Evolutionary conservation across 2,888 invertebrate genomes (phyloP).

Genomic region (Yponomeuta sedellus): DNA sequence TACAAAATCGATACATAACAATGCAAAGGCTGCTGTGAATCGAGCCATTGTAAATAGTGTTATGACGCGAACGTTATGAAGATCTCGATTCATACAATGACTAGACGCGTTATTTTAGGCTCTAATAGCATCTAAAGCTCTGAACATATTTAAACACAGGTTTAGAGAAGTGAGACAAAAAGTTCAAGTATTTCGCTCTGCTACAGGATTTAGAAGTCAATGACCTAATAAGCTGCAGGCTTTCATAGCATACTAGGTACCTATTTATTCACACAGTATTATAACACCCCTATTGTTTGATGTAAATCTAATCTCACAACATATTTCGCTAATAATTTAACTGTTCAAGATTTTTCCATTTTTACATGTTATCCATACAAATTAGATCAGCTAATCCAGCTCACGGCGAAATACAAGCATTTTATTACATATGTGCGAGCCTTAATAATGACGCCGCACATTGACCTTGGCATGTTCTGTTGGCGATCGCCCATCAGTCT

Average conservation of each 20-base stretch:
- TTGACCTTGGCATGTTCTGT: constrained; percentile 7
- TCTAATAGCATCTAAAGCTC: neutral
- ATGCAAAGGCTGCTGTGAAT: constrained; percentile 5
- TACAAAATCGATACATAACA: neutral
- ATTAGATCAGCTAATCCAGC: neutral
- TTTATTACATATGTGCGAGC: neutral
- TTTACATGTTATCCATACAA: neutral
- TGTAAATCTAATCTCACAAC: neutral
- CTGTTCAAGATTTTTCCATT: neutral
- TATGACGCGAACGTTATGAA: neutral
- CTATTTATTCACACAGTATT: neutral
- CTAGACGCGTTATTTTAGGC: neutral
- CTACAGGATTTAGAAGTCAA: no score
- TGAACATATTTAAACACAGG: neutral
- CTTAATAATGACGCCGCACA: neutral
- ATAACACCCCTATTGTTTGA: neutral
- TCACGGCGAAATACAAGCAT: neutral
- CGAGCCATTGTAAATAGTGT: neutral
- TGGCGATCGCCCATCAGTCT: constrained; percentile 7
- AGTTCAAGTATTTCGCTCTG: no score
- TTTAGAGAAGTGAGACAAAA: neutral
- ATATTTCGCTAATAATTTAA: neutral
- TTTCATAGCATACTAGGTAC: neutral
- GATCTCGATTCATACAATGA: neutral
- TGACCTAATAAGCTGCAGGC: no score